These are phyloP conservation scores for Euura saliciscinereae DNA, from an alignment of 1,140 invertebrate genomes.

Conservation along the genomic window DNA sequence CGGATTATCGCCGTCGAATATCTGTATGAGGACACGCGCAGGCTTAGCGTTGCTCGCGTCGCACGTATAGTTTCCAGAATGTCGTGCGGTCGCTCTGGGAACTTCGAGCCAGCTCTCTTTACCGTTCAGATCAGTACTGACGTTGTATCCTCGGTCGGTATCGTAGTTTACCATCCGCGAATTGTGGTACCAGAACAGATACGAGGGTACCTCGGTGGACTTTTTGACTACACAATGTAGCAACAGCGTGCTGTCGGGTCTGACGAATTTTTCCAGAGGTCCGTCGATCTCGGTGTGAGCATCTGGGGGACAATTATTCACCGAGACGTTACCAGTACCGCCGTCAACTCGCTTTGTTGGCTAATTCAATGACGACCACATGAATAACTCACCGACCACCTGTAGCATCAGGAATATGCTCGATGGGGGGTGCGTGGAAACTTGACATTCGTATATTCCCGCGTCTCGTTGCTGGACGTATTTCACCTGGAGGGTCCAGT, in stretches of 20 bases:
- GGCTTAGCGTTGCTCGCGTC: conserved; percentile 84
- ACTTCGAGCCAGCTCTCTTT: conserved; percentile 71
- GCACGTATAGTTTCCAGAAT: conserved; percentile 89
- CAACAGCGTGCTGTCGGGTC: conserved; percentile 81
- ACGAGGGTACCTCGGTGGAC: conserved; percentile 82
- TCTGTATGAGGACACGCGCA: conserved; percentile 83
- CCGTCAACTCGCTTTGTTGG: no score
- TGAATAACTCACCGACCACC: conserved; percentile 76
- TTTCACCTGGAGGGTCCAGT: conserved; percentile 87
- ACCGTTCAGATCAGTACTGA: conserved; percentile 69
- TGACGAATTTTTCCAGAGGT: conserved; percentile 83
- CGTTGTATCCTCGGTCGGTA: conserved; percentile 80
- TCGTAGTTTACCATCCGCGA: conserved; percentile 91
- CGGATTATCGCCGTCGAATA: conserved; percentile 77
- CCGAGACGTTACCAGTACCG: conserved; percentile 57
- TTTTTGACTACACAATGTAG: conserved; percentile 80
- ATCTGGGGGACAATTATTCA: conserved; percentile 74
- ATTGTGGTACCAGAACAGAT: conserved; percentile 91
- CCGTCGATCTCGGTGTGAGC: conserved; percentile 85
- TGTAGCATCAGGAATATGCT: conserved; percentile 82
- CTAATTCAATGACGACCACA: no score
- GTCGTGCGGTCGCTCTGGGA: conserved; percentile 68
- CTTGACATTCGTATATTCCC: conserved; percentile 86
- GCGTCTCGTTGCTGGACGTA: conserved; percentile 81
- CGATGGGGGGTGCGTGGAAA: conserved; percentile 85